Base-by-base conservation (phyloP, 2,888 invertebrate genomes). In the Hofmannophila pseudospretella region DNA sequence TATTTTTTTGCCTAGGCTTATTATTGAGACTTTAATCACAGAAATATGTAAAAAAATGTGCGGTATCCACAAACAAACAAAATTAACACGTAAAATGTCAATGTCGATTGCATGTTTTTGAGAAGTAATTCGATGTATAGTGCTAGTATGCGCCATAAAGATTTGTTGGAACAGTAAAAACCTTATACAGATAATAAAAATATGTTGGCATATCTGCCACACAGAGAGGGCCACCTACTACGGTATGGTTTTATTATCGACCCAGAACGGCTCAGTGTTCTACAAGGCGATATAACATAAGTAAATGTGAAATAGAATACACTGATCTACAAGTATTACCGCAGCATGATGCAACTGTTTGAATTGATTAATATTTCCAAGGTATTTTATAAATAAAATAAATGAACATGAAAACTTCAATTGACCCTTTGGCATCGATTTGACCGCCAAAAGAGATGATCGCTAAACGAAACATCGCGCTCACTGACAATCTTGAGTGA, bases 181-280 rank as follows among this genome's bases (percentile, higher is more conserved):
- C 66, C 63, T 63, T 72, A 72, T 67, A 67, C 59, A 62, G 63
- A 65, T 68, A 69, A 74, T 80, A 77, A 75, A 79, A 76, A 67
- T 67, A 71, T 70, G 67, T 69, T 60, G 63, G 59, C 73, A 62
- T 73, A 67, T 69, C 63, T 67, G 59, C 59, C 61, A 57, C 64
- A 69, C 69, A 66, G 61, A 60, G 66, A 57, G 71, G n/a, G 71
- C 66, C n/a, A n/a, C 71, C 71, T 82, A 80, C 82, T 70, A 78
- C 73, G 67, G 57, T 62, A 66, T 47, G 55, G 58, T 58, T 77
- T 76, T 76, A 78, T 69, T 67, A 62, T 62, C 51, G 52, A n/a
- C 23, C 8, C 23, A 45, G 55, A 60, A 59, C 57, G 55, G 49
- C 55, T 58, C 45, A 45, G 38, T 51, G 53, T 45, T 52, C 49